Evolutionary conservation across 64 coral and sea anemone species (phyloP), one percentile per base, ranked within the genome.

Genomic region (Stichodactyla mertensii): DNA sequence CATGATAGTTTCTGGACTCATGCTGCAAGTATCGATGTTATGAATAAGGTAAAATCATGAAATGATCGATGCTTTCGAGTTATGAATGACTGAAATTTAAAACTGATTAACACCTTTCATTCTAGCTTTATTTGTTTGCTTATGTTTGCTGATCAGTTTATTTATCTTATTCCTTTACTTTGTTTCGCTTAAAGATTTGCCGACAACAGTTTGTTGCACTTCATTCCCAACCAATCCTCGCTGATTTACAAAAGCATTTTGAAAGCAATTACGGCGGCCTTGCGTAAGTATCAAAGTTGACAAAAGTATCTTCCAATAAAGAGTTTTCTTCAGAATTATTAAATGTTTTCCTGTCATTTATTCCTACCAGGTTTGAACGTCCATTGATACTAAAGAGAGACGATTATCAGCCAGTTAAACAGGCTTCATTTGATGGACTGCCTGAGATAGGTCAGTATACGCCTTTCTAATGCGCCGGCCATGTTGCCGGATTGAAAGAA

Each of bases 1-100:
- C 97, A 99, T 80, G 97, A 99, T 79, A 95, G 92, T 64, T 99
- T 99, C 82, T 99, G 97, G 97, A 99, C 93, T 57, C 97, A 99
- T 54, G 97, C 97, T 45, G 90, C 88, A 24, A 92, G 92, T 86
- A 89, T 99, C 14, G 97, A 90, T 61, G 79, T 92, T 4, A 99
- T 99, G 97, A 99, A 92, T 78, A 89, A 78, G 84, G 93, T 99
- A 53, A 10, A 6, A 31, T 2, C 9, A 58, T 11, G 0, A 9
- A 58, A 9, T 58, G 6, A 15, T 58, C n/a, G 3, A 45, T 45
- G 36, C 1, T 45, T 45, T 45, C 3, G 36, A 45, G 36, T 45
- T 45, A 45, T 45, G 36, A 45, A 45, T 45, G 36, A 45, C 36
- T 45, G 36, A 45, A 45, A 4, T 45, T 45, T 45, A 45, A 45